Base-by-base conservation (phyloP, 2,888 invertebrate species). In the Griposia aprilina region DNA sequence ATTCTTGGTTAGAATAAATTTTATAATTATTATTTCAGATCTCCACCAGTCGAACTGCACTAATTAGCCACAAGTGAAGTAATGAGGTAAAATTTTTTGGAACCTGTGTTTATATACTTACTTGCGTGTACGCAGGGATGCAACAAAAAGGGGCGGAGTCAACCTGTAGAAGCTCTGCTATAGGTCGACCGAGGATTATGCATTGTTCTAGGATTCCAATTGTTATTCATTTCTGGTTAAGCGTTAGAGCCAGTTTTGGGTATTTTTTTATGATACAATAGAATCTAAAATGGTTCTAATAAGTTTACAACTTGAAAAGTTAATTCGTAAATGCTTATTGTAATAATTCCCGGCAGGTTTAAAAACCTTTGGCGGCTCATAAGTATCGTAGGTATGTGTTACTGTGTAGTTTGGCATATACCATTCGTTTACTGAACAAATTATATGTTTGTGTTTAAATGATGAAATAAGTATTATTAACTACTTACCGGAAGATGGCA, bases 91-190 rank as follows among this genome's bases (percentile, higher is more conserved):
- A 70, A 6, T 11, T n/a, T 57, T 52, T 55, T 65, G 41, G 10
- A 23, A 13, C 41, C 11, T 36, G 17, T 15, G 45, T 59, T 73
- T 80, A 72, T 77, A 86, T 78, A 76, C 57, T 57, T 86, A 86
- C 83, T 80, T 76, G 86, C 83, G 83, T 62, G 17, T 20, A 69
- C 86, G 85, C 87, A 81, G 50, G 74, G 41, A 69, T 72, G 76
- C 73, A 10, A 71, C 15, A 59, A 74, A 72, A 76, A 78, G 67
- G 82, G 85, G 86, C 6, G 85, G 89, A 65, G 81, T 26, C n/a
- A 17, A 55, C 20, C 60, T n/a, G 41, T 62, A 4, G 1, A 60
- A n/a, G 62, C 17, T 20, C 57, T 13, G 59, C 36, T 11, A 77
- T 66, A 81, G 67, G 73, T 55, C 8, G n/a, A 7, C 15, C 23